Evolutionary conservation across 2,797 vertebrate species (phyloP).

Genomic region (Limosa lapponica): DNA sequence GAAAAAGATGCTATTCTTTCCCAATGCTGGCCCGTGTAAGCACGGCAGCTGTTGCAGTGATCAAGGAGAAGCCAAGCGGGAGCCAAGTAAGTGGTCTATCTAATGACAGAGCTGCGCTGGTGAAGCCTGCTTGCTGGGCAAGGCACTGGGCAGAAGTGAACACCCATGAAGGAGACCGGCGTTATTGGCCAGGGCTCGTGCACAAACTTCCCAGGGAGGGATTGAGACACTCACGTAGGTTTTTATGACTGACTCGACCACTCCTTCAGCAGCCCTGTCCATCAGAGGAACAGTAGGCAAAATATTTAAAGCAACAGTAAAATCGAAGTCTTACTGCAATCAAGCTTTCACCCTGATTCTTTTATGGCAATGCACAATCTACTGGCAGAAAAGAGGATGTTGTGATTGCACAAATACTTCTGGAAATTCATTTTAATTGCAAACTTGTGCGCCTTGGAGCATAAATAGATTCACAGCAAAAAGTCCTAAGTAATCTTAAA

Average conservation of each 20-base stretch:
- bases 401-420: neutral
- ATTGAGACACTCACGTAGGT: conserved; percentile 50
- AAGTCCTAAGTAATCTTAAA: neutral
- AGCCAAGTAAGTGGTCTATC: neutral
- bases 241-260: conserved; percentile 61
- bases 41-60: conserved; percentile 19
- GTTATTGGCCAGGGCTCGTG: neutral
- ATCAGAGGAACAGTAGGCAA: conserved; percentile 57
- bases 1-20: neutral
- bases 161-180: neutral
- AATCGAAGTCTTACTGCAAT: conserved; percentile 7
- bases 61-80: conserved; percentile 8
- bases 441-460: neutral
- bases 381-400: neutral
- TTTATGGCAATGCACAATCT: conserved; percentile 1
- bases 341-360: conserved; percentile 8
- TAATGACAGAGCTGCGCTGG: neutral
- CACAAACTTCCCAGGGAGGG: conserved; percentile 11
- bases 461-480: conserved; percentile 10
- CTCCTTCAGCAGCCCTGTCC: conserved; percentile 61
- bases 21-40: neutral
- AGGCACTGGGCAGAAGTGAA: conserved; percentile 9
- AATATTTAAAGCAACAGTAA: conserved; percentile 52
- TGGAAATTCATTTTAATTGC: neutral
- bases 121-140: conserved; percentile 34